phyloP scores from a whole-genome alignment of 2,113 vertebrate genomes.

The Lutjanus erythropterus region DNA sequence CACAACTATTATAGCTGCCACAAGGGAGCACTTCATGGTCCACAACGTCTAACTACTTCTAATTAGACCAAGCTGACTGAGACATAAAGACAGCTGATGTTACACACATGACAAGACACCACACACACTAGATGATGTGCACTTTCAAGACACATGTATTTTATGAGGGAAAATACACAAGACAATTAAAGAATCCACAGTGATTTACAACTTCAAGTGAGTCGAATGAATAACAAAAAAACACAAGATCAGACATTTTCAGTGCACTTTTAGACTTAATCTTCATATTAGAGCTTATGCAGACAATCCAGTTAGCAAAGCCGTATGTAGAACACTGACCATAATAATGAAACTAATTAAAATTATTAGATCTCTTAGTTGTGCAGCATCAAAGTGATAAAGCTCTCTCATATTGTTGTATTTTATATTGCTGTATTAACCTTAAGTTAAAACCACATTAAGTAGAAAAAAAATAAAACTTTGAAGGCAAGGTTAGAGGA shows the following conservation, averaged over 20 bases:
- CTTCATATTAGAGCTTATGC: not conserved
- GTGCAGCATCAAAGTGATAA: not conserved
- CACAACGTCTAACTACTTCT: not conserved
- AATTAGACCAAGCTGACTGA: not conserved
- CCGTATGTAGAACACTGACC: not conserved
- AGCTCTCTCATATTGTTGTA: not conserved
- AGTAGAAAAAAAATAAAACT: conserved; percentile 1
- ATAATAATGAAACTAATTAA: not conserved
- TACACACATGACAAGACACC: not conserved
- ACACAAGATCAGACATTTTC: not conserved
- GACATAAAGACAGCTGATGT: not conserved
- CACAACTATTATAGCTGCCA: not conserved
- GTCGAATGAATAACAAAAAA: not conserved
- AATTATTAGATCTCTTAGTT: not conserved
- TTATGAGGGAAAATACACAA: not conserved
- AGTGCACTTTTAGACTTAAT: conserved; percentile 14
- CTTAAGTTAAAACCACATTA: not conserved
- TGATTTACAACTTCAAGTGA: not conserved
- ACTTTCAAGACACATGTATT: not conserved
- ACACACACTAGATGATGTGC: not conserved
- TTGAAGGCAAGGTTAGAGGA: not conserved
- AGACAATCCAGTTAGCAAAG: not conserved
- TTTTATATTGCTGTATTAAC: not conserved
- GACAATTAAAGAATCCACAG: not conserved
- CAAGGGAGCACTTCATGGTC: not conserved